phyloP scores from a whole-genome alignment of 1,140 invertebrate genomes.

The Pseudobourletiella spinata region DNA sequence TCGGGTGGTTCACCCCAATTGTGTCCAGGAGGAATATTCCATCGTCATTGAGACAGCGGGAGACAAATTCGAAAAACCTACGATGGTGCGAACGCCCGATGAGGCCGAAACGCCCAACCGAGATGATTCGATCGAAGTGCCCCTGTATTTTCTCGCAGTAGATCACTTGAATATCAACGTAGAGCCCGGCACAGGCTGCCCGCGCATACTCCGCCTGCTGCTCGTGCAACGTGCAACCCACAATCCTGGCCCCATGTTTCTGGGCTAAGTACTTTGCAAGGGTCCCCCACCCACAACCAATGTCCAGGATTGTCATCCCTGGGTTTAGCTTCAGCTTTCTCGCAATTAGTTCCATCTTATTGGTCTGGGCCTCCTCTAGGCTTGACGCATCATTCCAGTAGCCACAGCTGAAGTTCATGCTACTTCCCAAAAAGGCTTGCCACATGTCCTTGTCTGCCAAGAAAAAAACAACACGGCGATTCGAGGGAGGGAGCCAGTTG shows the following conservation, averaged over 20 bases:
- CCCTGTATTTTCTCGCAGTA: background rate
- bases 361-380: conserved; percentile 9
- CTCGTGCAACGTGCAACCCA: background rate
- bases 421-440: background rate
- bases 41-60: conserved; percentile 12
- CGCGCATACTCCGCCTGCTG: background rate
- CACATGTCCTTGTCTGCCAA: background rate
- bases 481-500: background rate
- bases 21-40: conserved; percentile 26
- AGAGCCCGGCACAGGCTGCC: background rate
- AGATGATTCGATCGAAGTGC: conserved; percentile 13
- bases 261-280: conserved; percentile 14
- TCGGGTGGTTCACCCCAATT: conserved; percentile 15
- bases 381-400: conserved; percentile 8
- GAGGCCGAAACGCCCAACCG: conserved; percentile 22
- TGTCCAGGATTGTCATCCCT: conserved; percentile 11
- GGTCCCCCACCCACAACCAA: conserved; percentile 12
- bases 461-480: no score
- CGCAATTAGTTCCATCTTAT: conserved; percentile 12
- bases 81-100: conserved; percentile 19
- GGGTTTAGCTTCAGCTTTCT: conserved; percentile 12
- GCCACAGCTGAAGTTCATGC: conserved; percentile 12
- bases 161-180: background rate
- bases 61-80: conserved; percentile 18
- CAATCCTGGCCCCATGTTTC: conserved; percentile 5